A percentile compares a stretch with the other conserved stretches of the same genome.
Conservation (phyloP, 1,140 invertebrate species). For the Micrasema longulum region DNA sequence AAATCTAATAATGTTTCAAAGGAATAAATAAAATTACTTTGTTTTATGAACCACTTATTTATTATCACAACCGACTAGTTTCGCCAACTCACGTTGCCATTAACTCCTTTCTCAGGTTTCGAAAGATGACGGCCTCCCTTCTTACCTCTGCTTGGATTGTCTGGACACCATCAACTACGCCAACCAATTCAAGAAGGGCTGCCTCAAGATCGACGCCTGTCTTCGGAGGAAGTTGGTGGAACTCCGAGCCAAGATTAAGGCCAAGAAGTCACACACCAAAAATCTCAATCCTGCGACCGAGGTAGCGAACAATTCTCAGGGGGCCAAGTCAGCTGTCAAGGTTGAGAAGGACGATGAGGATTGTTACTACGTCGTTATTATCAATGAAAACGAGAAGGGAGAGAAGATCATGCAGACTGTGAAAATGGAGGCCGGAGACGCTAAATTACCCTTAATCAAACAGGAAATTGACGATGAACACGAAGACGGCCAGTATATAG, state of each 20-base stretch:
- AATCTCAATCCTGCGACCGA: no score
- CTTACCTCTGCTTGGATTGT: constrained; percentile 62
- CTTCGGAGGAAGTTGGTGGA: constrained; percentile 57
- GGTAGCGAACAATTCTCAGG: no score
- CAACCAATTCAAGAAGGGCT: constrained; percentile 64
- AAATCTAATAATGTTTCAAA: no score
- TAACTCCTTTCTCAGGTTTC: constrained; percentile 62
- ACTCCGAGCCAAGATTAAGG: background rate
- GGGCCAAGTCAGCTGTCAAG: constrained; percentile 1
- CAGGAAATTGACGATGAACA: constrained; percentile 2
- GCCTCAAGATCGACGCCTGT: constrained; percentile 63
- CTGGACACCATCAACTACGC: constrained; percentile 59
- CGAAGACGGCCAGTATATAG: constrained; percentile 3
- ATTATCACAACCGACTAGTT: no score
- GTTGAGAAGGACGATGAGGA: constrained; percentile 40
- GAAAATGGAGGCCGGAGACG: constrained; percentile 25
- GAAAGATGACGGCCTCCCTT: constrained; percentile 62
- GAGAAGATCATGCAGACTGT: constrained; percentile 34
- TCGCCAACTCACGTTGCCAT: no score
- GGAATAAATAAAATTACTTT: no score
- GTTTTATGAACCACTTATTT: no score
- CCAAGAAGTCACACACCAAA: background rate
- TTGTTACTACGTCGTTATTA: constrained; percentile 48
- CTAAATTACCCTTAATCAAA: background rate
- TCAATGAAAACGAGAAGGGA: constrained; percentile 39